These are phyloP conservation scores for Molossus alvarezi DNA, from an alignment of 2,797 vertebrate species.

Conservation along the genomic window DNA sequence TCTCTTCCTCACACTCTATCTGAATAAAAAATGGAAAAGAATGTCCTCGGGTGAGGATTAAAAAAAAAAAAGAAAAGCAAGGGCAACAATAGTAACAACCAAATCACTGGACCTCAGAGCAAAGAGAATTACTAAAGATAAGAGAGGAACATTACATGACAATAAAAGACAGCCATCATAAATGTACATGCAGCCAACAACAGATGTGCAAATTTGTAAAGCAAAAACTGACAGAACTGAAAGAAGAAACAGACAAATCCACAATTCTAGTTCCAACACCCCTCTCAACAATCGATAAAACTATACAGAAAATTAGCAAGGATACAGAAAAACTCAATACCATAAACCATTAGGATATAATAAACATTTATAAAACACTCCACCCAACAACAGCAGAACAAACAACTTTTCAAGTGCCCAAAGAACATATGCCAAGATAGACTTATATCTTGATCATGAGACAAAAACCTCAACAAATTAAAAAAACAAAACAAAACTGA, in stretches of 20 bases:
- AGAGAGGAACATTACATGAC: background rate
- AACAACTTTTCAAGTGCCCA: background rate
- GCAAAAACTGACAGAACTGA: background rate
- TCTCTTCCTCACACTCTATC: too few species aligned
- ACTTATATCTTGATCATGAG: background rate
- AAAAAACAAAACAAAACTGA: background rate
- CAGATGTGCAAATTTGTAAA: background rate
- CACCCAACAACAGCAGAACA: background rate
- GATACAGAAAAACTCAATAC: background rate
- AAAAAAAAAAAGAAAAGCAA: background rate
- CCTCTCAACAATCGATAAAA: background rate
- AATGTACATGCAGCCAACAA: background rate
- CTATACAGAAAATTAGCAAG: background rate
- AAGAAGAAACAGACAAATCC: background rate
- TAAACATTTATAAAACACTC: background rate
- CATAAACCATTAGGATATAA: background rate
- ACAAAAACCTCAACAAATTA: background rate
- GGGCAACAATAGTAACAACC: background rate
- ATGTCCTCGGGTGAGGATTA: too few species aligned
- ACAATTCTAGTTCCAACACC: background rate
- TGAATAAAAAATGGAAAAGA: too few species aligned
- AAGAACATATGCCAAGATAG: background rate
- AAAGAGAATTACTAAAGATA: background rate
- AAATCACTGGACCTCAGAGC: background rate
- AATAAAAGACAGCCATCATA: background rate